Base-by-base conservation (phyloP, 2,113 vertebrate species). In the Dromaius novaehollandiae region DNA sequence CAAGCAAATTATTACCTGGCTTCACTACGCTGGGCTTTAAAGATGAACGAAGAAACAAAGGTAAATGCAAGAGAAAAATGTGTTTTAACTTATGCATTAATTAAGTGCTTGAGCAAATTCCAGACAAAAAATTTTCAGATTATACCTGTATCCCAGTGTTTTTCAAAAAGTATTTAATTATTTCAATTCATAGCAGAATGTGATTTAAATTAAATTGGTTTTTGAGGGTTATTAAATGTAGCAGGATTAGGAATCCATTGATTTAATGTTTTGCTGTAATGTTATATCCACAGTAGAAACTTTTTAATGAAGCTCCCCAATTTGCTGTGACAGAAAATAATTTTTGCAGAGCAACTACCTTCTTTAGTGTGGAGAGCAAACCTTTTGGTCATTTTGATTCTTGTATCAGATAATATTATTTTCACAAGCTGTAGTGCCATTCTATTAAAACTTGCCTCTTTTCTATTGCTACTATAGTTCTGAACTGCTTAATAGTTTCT, bases 1-100 rank as follows among this genome's bases (percentile, higher is more conserved):
- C 99, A 75, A 99, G 99, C 96, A 99, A 99, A 90, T 98, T 99
- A 84, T 96, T 99, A 34, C 99, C 99, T 32, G 99, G 99, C 86
- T 98, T 99, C 90, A 99, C 99, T 38, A 98, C 99, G 0, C 79
- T 99, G 82, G 99, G 99, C 60, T 99, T 99, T 94, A 99, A 99
- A 98, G 99, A 99, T 69, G 99, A 99, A 94, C 97, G 99, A 55
- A 98, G 99, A 96, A 98, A 98, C 96, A 99, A 99, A 98, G 99
- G 99, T 99, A 96, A 93, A 61, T 69, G 46, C 36, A 22, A 71
- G 48, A 77, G 14, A 16, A 32, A 19, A 26, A 11, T 2, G 1
- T 80, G 4, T 66, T 87, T 69, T 73, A 73, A 79, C 48, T 89
- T 79, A 9, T 9, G 12, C 63, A 9, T 56, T 86, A 60, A 44